These are phyloP conservation scores for Acrocephalus arundinaceus DNA, from an alignment of 2,113 vertebrate species.

Conservation along the genomic window DNA sequence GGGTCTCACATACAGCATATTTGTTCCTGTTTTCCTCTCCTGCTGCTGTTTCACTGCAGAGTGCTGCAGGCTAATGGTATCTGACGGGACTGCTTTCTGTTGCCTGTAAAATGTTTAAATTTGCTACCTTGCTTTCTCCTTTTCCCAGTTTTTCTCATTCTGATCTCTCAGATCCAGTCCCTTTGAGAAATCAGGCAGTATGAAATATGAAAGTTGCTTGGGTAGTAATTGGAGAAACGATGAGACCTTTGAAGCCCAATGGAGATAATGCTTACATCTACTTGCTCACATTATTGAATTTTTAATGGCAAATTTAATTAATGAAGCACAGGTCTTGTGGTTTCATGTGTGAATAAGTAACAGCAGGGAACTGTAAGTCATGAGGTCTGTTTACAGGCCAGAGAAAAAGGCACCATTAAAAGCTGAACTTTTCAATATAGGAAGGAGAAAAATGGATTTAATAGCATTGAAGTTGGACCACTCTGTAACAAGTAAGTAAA, in stretches of 20 bases:
- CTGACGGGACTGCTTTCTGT: slow-evolving; percentile 20
- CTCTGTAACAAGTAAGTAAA: slow-evolving; percentile 31
- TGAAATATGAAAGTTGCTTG: slow-evolving; percentile 84
- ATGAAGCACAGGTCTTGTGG: slow-evolving; percentile 72
- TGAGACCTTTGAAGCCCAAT: slow-evolving; percentile 76
- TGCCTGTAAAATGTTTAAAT: slow-evolving; percentile 31
- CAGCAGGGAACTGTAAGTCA: slow-evolving; percentile 48
- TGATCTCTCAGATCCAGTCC: slow-evolving; percentile 71
- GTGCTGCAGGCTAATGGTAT: slow-evolving; percentile 27
- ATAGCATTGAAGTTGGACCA: slow-evolving; percentile 23
- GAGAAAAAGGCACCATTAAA: slow-evolving; percentile 37
- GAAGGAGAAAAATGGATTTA: slow-evolving; percentile 17
- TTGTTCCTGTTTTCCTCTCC: slow-evolving; percentile 49
- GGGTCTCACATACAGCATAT: slow-evolving; percentile 24
- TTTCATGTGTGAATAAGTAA: slow-evolving; percentile 60
- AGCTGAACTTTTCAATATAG: slow-evolving; percentile 27
- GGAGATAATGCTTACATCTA: slow-evolving; percentile 79
- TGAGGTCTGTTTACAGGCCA: slow-evolving; percentile 43
- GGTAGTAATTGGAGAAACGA: slow-evolving; percentile 78
- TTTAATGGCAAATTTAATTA: slow-evolving; percentile 89
- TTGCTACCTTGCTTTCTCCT: slow-evolving; percentile 21
- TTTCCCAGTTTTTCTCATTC: slow-evolving; percentile 57
- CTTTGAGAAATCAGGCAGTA: slow-evolving; percentile 80
- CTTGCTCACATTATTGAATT: slow-evolving; percentile 85
- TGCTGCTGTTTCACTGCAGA: slow-evolving; percentile 19